Base-by-base conservation (phyloP, 2,888 invertebrate genomes). In the Hydroisotoma schaefferi region DNA sequence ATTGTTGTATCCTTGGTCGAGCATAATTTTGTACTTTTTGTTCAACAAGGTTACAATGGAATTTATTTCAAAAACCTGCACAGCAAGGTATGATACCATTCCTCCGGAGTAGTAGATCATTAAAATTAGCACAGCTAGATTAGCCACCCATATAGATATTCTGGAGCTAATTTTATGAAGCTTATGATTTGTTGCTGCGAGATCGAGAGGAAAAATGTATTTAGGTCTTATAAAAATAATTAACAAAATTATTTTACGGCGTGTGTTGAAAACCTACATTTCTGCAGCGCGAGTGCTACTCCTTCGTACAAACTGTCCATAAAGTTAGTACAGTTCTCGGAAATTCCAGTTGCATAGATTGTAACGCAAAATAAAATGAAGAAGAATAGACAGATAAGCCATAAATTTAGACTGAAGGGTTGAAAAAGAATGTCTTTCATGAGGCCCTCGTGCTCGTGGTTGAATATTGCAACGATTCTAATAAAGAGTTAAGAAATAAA, bases 101-200 rank as follows among this genome's bases (percentile, higher is more conserved):
- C 47, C 51, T 18, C 59, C 68, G 3, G 68, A 59, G 37, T 59
- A 68, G 2, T 57, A 53, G 20, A 63, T 57, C 53, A 55, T 49
- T 18, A 67, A 29, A 23, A 65, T 44, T 6, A 63, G 22, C 3
- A 56, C 47, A n/a, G 57, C 26, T 10, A 63, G 22, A 27, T 57
- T 53, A 10, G 46, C 28, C 2, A 40, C 51, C 55, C 60, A 60
- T 27, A 56, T 4, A 2, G 51, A 26, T 5, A 55, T 38, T 12
- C 28, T 18, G 10, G 40, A 6, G 2, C 37, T 22, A 2, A 33
- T n/a, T n/a, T n/a, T n/a, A n/a, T n/a, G n/a, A n/a, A n/a, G n/a
- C n/a, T 15, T 40, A 15, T n/a, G n/a, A n/a, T n/a, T n/a, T n/a
- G n/a, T n/a, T n/a, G n/a, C n/a, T n/a, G n/a, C n/a, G n/a, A n/a